These are phyloP conservation scores for Microtus pennsylvanicus DNA, from an alignment of 2,113 vertebrate species.

Conservation along the genomic window DNA sequence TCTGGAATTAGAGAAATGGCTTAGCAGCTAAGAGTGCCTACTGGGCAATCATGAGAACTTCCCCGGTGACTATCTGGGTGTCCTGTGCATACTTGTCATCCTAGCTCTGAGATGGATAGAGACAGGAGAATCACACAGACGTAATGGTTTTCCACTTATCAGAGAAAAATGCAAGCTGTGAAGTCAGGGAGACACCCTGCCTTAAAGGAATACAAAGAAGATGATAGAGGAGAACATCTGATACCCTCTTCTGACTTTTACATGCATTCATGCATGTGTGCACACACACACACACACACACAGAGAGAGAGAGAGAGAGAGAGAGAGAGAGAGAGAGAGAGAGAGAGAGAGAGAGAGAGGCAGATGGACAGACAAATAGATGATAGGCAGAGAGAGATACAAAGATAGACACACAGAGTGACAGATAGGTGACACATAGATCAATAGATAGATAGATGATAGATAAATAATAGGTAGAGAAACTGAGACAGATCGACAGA, in stretches of 20 bases:
- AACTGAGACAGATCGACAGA: too few relatives aligned
- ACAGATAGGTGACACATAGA: not conserved
- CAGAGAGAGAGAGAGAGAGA: too few relatives aligned
- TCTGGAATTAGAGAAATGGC: not conserved
- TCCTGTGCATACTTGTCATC: too few relatives aligned
- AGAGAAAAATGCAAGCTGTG: not conserved
- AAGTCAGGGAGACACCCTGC: not conserved
- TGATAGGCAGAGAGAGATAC: too few relatives aligned
- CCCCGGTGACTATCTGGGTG: too few relatives aligned
- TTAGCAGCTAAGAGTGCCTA: not conserved
- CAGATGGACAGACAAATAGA: too few relatives aligned
- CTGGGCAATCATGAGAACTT: too few relatives aligned
- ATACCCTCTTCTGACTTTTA: not conserved
- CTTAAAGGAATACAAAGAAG: not conserved
- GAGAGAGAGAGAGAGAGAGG: too few relatives aligned
- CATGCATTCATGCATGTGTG: not conserved
- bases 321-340: too few relatives aligned
- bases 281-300: not conserved
- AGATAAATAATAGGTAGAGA: not conserved
- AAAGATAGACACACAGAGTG: not conserved
- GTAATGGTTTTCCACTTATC: not conserved
- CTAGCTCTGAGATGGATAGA: not conserved
- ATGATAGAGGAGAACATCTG: not conserved
- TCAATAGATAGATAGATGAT: not conserved
- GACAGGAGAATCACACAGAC: not conserved